Conservation (phyloP, 1,140 invertebrate genomes). For the Pogonomyrmex barbatus region DNA sequence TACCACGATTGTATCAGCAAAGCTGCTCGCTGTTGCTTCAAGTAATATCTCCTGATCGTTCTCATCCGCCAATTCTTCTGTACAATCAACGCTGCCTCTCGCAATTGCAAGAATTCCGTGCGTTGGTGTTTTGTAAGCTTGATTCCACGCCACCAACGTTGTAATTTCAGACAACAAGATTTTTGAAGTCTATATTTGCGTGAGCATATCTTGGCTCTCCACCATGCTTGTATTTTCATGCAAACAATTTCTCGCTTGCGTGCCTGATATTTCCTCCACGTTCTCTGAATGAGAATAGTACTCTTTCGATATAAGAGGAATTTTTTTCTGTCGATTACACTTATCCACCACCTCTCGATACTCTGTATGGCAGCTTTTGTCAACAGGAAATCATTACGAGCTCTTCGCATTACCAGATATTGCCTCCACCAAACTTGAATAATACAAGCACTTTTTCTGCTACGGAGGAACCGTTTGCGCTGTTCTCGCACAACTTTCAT, state of each 20-base stretch:
- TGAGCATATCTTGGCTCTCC: constrained; percentile 56
- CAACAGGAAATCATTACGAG: constrained; percentile 82
- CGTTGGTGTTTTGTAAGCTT: not conserved
- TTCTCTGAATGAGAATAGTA: constrained; percentile 74
- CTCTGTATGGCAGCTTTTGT: constrained; percentile 74
- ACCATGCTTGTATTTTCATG: constrained; percentile 76
- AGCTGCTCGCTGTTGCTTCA: constrained; percentile 62
- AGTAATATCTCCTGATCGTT: constrained; percentile 55
- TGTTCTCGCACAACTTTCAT: constrained; percentile 80
- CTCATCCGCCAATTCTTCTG: constrained; percentile 78
- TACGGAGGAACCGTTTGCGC: constrained; percentile 79
- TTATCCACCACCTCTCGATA: constrained; percentile 77
- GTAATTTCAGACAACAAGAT: constrained; percentile 21
- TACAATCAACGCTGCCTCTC: constrained; percentile 64
- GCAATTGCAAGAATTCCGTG: constrained; percentile 49
- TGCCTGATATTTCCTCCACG: constrained; percentile 69
- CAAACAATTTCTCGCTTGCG: constrained; percentile 55
- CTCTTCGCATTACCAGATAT: constrained; percentile 78
- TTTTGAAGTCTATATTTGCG: constrained; percentile 27
- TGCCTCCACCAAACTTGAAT: constrained; percentile 86
- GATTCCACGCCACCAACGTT: constrained; percentile 30
- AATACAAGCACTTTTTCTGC: constrained; percentile 79
- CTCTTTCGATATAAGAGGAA: constrained; percentile 63
- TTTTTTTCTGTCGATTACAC: constrained; percentile 60
- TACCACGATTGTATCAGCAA: constrained; percentile 76